Base-by-base conservation (phyloP, 1,140 invertebrate genomes). In the Sinonovacula constricta region DNA sequence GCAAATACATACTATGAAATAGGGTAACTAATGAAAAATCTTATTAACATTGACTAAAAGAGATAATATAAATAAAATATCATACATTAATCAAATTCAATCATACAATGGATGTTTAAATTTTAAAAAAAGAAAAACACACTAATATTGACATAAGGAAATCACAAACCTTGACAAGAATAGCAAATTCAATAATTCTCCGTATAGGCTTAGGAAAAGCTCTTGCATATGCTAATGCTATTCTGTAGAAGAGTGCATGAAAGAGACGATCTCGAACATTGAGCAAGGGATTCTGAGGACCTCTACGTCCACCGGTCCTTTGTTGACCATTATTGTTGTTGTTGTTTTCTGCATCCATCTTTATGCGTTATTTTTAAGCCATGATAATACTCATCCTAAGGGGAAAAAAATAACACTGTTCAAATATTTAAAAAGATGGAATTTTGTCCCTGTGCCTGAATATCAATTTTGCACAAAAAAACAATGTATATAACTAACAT, bases 231-330 rank as follows among this genome's bases (percentile, higher is more conserved):
- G 95, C 94, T 84, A 99, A 91, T 18, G 98, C 95, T 82, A 95
- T 94, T 89, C 96, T 95, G 86, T 98, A 96, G 90, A 99, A 98
- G 78, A 99, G 92, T 31, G 97, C 96, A 91, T 98, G 96, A 88
- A 99, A 99, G n/a, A 99, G 92, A 81, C 97, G 93, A 88, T 99
- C 97, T 85, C 97, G 92, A 69, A 98, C 95, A 84, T 91, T 90
- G 4, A 90, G 62, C n/a, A 90, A 63, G 10, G 88, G 88, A 66
- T 90, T 90, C 54, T 83, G 77, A 51, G 74, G 77, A 12, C 66
- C 66, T 31, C 75, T 24, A 18, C 75, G 18, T 49, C 63, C 63
- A 33, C 45, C 31, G 39, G 60, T 78, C 2, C 75, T 26, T 1
- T 30, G 54, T 10, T 34, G 75, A 36, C 66, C 66, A 45, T 65